Conservation (phyloP, 2,888 invertebrate species). For the Deladenus siricidicola region DNA sequence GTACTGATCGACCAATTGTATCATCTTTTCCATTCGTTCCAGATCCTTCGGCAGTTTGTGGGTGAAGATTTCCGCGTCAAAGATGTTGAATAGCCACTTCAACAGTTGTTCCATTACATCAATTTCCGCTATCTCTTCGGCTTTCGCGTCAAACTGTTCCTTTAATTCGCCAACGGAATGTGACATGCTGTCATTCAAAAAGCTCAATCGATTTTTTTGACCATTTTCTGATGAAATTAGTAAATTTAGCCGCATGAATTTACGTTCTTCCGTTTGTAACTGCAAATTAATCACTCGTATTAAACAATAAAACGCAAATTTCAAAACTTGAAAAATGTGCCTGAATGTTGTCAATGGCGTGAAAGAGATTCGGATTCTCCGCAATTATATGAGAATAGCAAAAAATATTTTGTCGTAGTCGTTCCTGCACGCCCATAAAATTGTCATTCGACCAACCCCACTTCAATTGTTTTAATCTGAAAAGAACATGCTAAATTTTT, state of each 20-base stretch:
- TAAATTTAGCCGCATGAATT: no score
- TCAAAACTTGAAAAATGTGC: constrained; percentile 3
- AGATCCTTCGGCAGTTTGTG: constrained; percentile 35
- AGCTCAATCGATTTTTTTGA: no score
- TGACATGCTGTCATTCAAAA: no score
- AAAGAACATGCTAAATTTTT: no score
- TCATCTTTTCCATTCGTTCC: constrained; percentile 42
- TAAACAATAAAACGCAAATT: no score
- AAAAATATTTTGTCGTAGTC: constrained; percentile 20
- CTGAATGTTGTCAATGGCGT: constrained; percentile 32
- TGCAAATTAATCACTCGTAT: no score
- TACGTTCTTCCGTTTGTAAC: no score
- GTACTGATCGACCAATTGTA: constrained; percentile 39
- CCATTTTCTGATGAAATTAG: no score
- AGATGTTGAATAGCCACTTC: constrained; percentile 27
- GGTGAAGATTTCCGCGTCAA: constrained; percentile 13
- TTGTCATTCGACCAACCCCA: constrained; percentile 48
- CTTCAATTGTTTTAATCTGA: background rate
- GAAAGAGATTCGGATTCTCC: constrained; percentile 29
- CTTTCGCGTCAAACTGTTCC: background rate
- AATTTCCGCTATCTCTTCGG: constrained; percentile 20
- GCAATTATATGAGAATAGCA: constrained; percentile 29
- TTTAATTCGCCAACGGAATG: background rate
- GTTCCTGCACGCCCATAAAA: constrained; percentile 37
- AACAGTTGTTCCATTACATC: constrained; percentile 28